phyloP scores from a whole-genome alignment of 2,797 vertebrate species.

The Enteromius radiatus region DNA sequence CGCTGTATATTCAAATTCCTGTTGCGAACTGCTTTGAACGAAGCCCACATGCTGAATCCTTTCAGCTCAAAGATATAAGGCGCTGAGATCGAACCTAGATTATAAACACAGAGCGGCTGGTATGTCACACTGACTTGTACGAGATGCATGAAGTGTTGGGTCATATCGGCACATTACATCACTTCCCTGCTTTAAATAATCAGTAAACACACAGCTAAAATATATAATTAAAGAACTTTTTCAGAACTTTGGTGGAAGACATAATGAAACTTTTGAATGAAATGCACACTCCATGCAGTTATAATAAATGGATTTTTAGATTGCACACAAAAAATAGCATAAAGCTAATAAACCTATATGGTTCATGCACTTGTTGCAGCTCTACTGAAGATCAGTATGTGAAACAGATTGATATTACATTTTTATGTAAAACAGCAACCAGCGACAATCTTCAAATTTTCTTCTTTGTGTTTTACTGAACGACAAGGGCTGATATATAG shows the following conservation, averaged over 20 bases:
- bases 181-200: background rate
- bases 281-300: background rate
- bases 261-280: background rate
- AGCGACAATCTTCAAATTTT: background rate
- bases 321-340: background rate
- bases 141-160: background rate
- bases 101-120: background rate
- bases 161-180: background rate
- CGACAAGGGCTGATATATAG: too few relatives aligned
- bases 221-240: background rate
- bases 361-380: background rate
- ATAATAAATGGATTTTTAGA: background rate
- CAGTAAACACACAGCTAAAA: background rate
- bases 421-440: background rate
- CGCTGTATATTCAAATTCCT: slow-evolving; percentile 13
- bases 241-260: background rate
- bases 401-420: background rate
- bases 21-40: slow-evolving; percentile 7
- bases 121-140: slow-evolving; percentile 1
- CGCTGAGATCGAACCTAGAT: slow-evolving; percentile 9
- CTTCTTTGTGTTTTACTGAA: background rate
- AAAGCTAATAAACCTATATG: background rate
- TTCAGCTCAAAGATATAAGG: slow-evolving; percentile 11
- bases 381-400: background rate
- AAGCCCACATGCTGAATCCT: slow-evolving; percentile 16